phyloP scores from a whole-genome alignment of 1,140 invertebrate genomes.

The Drosophila orena region DNA sequence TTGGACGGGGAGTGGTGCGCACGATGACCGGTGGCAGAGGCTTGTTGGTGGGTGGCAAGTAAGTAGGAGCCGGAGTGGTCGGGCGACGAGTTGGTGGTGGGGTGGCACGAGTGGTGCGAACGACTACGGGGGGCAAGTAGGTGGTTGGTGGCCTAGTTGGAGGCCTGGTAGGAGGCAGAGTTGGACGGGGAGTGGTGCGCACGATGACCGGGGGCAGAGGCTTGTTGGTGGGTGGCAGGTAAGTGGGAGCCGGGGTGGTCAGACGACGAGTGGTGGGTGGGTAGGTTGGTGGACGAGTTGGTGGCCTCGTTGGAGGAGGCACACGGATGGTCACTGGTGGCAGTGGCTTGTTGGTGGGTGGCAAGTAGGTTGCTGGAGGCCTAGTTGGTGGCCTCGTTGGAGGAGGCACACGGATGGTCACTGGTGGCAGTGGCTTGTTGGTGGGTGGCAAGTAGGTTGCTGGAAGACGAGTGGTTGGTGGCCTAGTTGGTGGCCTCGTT shows the following conservation, averaged over 20 bases:
- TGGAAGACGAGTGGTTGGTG: constrained; percentile 19
- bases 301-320: too few relatives aligned
- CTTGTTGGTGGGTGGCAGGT: constrained; percentile 47
- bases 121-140: constrained; percentile 31
- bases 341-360: too few relatives aligned
- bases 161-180: constrained; percentile 15
- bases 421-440: constrained; percentile 37
- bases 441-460: constrained; percentile 28
- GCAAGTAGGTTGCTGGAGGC: too few relatives aligned
- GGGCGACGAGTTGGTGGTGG: constrained; percentile 16
- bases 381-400: too few relatives aligned
- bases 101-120: constrained; percentile 36
- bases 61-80: constrained; percentile 39
- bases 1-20: constrained; percentile 39
- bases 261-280: too few relatives aligned
- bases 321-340: too few relatives aligned
- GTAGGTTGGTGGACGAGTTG: neutral
- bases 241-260: constrained; percentile 39
- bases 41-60: constrained; percentile 47
- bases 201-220: constrained; percentile 20
- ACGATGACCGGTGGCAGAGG: constrained; percentile 20
- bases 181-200: constrained; percentile 41
- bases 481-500: constrained; percentile 22
- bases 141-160: constrained; percentile 1
- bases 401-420: neutral